A percentile compares a stretch with the other conserved stretches of the same genome.
Conservation (phyloP, 92 coral and sea anemone species). For the Micromussa lordhowensis region DNA sequence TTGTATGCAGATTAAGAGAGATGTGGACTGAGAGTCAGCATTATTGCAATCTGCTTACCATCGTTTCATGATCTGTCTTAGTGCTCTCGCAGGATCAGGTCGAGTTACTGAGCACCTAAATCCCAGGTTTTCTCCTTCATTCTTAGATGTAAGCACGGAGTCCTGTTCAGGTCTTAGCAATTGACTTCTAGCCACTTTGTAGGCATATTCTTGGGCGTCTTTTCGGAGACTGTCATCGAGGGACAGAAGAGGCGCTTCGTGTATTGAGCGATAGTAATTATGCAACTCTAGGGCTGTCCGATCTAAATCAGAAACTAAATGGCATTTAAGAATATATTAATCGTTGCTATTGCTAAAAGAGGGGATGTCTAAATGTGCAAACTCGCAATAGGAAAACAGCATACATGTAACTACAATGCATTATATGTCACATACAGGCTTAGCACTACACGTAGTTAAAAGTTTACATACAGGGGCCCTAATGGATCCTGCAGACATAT, state of each 20-base stretch:
- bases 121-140: constrained; percentile 42
- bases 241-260: constrained; percentile 69
- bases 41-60: background rate
- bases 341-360: background rate
- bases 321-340: background rate
- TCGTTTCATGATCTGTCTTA: constrained; percentile 39
- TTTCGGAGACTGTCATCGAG: constrained; percentile 58
- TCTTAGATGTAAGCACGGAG: constrained; percentile 12
- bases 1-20: no score
- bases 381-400: background rate
- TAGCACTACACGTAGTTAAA: no score
- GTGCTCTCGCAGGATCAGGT: constrained; percentile 27
- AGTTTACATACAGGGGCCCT: no score
- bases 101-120: constrained; percentile 23
- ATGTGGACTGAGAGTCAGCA: background rate
- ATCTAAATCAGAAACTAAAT: constrained; percentile 22
- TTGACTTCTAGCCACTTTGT: constrained; percentile 24
- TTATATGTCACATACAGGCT: no score
- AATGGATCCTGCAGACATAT: no score
- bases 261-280: constrained; percentile 75
- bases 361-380: background rate
- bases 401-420: no score
- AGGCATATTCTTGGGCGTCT: constrained; percentile 72
- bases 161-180: constrained; percentile 28
- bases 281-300: constrained; percentile 67